phyloP scores from a whole-genome alignment of 2,888 invertebrate genomes.

The Psylliodes chrysocephalus region DNA sequence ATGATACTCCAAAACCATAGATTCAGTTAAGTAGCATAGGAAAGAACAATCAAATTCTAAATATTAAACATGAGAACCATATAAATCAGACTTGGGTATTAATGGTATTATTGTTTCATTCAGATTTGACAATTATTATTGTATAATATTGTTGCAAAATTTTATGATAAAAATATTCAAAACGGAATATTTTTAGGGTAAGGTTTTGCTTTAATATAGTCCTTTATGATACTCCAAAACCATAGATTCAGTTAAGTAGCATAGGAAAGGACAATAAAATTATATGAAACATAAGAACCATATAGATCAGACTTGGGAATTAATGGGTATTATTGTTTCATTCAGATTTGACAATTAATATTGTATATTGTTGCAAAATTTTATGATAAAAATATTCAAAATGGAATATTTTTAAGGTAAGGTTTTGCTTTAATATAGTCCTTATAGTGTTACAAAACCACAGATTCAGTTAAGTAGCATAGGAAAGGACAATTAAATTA shows the following conservation, averaged over 20 bases:
- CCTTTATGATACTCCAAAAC: constrained; percentile 44
- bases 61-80: too few relatives aligned
- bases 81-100: too few relatives aligned
- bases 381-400: constrained; percentile 36
- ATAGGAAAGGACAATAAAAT: constrained; percentile 46
- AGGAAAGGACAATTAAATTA: constrained; percentile 39
- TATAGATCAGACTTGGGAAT: too few relatives aligned
- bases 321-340: too few relatives aligned
- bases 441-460: constrained; percentile 42
- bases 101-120: too few relatives aligned
- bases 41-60: too few relatives aligned
- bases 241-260: constrained; percentile 34
- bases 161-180: constrained; percentile 36
- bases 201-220: constrained; percentile 41
- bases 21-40: constrained; percentile 40
- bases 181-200: constrained; percentile 36
- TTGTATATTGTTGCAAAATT: constrained; percentile 38
- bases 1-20: constrained; percentile 41
- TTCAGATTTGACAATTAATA: too few relatives aligned
- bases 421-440: constrained; percentile 42
- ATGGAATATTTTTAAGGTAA: constrained; percentile 37
- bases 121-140: too few relatives aligned
- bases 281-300: too few relatives aligned
- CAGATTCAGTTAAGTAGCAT: constrained; percentile 37
- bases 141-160: constrained; percentile 42